These are phyloP conservation scores for Cyrtodaria siliqua DNA, from an alignment of 2,888 invertebrate species.

Conservation along the genomic window DNA sequence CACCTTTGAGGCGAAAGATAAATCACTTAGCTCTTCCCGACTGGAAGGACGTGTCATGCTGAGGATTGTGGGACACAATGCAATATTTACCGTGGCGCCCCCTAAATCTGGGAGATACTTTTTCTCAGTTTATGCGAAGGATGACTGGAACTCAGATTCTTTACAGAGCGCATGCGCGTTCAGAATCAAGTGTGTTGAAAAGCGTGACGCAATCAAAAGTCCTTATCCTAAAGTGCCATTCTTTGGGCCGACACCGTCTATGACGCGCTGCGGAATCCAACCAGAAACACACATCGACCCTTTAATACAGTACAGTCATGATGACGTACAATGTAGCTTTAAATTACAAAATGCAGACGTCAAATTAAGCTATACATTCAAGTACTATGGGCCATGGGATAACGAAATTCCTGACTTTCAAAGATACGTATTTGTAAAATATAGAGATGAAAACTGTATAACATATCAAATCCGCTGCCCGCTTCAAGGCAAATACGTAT, in stretches of 20 bases:
- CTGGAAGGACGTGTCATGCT: constrained; percentile 80
- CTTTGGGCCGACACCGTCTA: constrained; percentile 78
- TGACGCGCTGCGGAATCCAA: constrained; percentile 72
- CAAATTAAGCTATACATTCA: constrained; percentile 75
- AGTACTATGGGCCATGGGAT: constrained; percentile 77
- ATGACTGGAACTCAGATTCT: constrained; percentile 81
- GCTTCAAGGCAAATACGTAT: constrained; percentile 82
- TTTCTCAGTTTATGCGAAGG: constrained; percentile 85
- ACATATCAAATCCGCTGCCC: constrained; percentile 82
- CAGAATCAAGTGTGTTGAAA: constrained; percentile 79
- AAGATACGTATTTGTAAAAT: constrained; percentile 79
- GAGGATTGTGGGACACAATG: constrained; percentile 79
- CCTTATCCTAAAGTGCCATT: constrained; percentile 80
- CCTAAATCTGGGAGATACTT: constrained; percentile 86
- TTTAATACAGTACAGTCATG: constrained; percentile 74
- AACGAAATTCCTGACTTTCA: constrained; percentile 77
- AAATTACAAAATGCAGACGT: constrained; percentile 71
- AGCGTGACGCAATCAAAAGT: constrained; percentile 74
- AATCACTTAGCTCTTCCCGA: constrained; percentile 67
- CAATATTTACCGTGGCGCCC: constrained; percentile 85
- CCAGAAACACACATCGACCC: constrained; percentile 80
- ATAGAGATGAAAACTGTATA: constrained; percentile 76
- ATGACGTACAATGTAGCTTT: constrained; percentile 77
- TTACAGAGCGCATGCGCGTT: constrained; percentile 84
- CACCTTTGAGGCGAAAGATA: constrained; percentile 79